Base-by-base conservation (phyloP, 2,113 vertebrate genomes). In the Mesocricetus auratus region DNA sequence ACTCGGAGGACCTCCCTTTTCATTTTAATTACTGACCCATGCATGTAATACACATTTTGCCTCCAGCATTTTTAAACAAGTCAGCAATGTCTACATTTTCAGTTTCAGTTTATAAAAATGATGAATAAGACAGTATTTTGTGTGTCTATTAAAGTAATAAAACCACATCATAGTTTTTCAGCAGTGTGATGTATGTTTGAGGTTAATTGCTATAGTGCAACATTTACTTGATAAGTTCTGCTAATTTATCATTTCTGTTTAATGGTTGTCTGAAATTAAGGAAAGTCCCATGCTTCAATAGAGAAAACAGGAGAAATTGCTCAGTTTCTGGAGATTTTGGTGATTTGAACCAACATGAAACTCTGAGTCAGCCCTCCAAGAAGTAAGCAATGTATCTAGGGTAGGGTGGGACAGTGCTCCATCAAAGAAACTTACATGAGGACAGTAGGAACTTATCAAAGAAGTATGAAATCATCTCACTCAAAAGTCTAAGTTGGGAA, bases 1-100 rank as follows among this genome's bases (percentile, higher is more conserved):
- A 82, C 21, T 45, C 47, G 60, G 4, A 85, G 12, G 31, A 68
- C 11, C 11, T 0, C 47, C 21, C 93, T 50, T 29, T 90, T 95
- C 47, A 45, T 93, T 94, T 93, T 94, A 96, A 96, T 88, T 89
- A 90, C 16, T 66, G 64, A 79, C 73, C 6, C 29, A 85, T 69
- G 29, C 12, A 53, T 77, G 50, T 94, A 86, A 95, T 68, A 87
- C 15, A 88, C 6, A 66, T 92, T 94, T 97, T 89, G 64, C 45
- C 56, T 94, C 29, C 53, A 31, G 22, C n/a, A 92, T 91, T 95
- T 71, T 56, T 77, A 95, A 69, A 90, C 39, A 81, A n/a, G 33
- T 88, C 50, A 86, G 4, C 36, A 81, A 12, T 77, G 4, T 75
- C 75, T 86, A 42, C 22, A 66, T 82, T 71, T 50, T 10, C 7